Evolutionary conservation across 2,888 invertebrate species (phyloP).

Genomic region (Phengaris alcon): DNA sequence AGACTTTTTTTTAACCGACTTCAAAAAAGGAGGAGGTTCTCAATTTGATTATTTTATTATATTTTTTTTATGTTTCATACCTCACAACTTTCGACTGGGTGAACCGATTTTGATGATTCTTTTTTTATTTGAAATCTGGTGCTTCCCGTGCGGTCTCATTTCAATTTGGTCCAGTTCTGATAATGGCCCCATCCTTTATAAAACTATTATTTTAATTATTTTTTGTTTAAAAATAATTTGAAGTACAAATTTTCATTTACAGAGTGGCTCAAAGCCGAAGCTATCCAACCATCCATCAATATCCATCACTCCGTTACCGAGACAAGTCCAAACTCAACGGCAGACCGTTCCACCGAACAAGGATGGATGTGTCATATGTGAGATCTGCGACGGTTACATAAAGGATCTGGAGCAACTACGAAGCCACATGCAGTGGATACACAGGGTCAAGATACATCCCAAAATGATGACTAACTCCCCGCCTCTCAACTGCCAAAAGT

Average conservation of each 20-base stretch:
- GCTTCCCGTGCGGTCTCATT: too few relatives aligned
- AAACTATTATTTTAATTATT: background rate
- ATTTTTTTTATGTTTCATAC: too few relatives aligned
- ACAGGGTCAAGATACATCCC: conserved; percentile 97
- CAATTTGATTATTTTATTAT: too few relatives aligned
- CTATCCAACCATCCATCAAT: conserved; percentile 83
- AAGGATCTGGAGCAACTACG: conserved; percentile 95
- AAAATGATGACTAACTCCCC: conserved; percentile 97
- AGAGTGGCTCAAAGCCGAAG: conserved; percentile 55
- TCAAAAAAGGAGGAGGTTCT: too few relatives aligned
- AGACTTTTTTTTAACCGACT: too few relatives aligned
- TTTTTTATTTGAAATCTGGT: too few relatives aligned
- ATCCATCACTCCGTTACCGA: conserved; percentile 92
- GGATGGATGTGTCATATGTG: conserved; percentile 94
- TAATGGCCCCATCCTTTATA: background rate
- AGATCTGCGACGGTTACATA: conserved; percentile 98
- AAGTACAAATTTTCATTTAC: conserved; percentile 38
- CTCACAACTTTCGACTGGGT: too few relatives aligned
- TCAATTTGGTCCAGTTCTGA: too few relatives aligned
- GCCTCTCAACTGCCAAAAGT: conserved; percentile 96
- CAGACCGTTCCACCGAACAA: conserved; percentile 77
- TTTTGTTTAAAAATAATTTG: background rate
- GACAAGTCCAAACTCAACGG: conserved; percentile 58
- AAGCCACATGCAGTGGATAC: conserved; percentile 99
- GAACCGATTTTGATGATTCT: too few relatives aligned